Conservation (phyloP, 2,797 vertebrate species). For the Megalops cyprinoides region DNA sequence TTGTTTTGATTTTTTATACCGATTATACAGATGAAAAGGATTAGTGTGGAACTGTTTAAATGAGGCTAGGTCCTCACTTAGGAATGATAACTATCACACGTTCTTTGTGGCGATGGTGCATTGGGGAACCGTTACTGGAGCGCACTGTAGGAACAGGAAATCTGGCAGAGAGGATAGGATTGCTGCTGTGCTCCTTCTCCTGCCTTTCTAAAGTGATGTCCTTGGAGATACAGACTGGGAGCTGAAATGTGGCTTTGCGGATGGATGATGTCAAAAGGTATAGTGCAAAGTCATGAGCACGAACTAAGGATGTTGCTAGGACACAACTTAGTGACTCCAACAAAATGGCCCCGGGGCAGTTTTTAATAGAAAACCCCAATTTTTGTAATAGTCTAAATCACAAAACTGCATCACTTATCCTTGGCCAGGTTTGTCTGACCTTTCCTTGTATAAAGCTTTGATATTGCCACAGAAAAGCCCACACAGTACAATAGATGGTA, state of each 20-base stretch:
- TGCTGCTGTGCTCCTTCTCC: neutral
- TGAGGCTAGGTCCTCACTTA: neutral
- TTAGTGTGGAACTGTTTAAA: neutral
- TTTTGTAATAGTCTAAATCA: slow-evolving; percentile 12
- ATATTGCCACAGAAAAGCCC: neutral
- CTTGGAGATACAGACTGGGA: neutral
- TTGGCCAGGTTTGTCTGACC: slow-evolving; percentile 13
- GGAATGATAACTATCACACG: neutral
- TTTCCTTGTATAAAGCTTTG: neutral
- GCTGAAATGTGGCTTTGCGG: neutral
- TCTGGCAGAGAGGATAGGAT: neutral
- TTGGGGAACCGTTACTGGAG: neutral
- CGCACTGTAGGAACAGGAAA: neutral
- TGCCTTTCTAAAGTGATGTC: neutral
- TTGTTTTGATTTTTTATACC: neutral
- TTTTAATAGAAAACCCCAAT: neutral
- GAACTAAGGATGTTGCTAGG: neutral
- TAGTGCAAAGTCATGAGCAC: slow-evolving; percentile 3
- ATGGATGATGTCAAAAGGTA: neutral
- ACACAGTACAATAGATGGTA: neutral
- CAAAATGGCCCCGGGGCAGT: neutral
- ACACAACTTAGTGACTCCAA: neutral
- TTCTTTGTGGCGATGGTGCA: neutral
- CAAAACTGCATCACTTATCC: slow-evolving; percentile 9
- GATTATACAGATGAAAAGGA: neutral